phyloP scores from a whole-genome alignment of 2,113 vertebrate genomes.

The Rissa tridactyla region DNA sequence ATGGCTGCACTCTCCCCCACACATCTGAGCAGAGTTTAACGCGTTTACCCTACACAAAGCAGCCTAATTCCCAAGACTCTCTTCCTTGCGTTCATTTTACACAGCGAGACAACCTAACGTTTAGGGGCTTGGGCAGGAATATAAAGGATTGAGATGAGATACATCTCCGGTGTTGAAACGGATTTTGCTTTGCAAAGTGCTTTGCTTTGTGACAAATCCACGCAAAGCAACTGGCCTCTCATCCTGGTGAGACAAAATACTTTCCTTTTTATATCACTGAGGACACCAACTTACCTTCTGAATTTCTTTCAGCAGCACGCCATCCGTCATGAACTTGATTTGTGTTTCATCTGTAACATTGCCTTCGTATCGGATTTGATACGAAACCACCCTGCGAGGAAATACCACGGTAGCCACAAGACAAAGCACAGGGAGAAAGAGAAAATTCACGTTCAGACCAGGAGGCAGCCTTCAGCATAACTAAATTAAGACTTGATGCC shows the following conservation, averaged over 20 bases:
- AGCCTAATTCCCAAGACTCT: accelerated
- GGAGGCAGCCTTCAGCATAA: not conserved
- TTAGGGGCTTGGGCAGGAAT: not conserved
- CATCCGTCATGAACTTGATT: conserved; percentile 98
- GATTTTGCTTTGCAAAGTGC: not conserved
- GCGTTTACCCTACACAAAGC: accelerated
- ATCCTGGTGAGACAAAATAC: not conserved
- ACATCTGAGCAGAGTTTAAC: not conserved
- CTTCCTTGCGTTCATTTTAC: not conserved
- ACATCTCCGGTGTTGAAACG: not conserved
- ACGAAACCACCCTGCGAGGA: conserved; percentile 85
- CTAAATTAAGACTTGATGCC: not conserved
- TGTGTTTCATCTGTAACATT: conserved; percentile 88
- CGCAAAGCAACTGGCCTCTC: not conserved
- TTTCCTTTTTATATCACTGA: not conserved
- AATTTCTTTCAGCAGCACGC: conserved; percentile 93
- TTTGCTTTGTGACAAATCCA: not conserved
- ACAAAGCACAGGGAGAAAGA: not conserved
- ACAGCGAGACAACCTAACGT: not conserved
- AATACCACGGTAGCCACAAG: not conserved
- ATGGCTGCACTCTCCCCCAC: accelerated
- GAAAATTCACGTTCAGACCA: not conserved
- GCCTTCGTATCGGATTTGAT: conserved; percentile 95
- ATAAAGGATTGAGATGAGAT: not conserved
- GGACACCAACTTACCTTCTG: conserved; percentile 81